Evolutionary conservation across 1,140 invertebrate genomes (phyloP).

Genomic region (Dolichoris vasculosae): DNA sequence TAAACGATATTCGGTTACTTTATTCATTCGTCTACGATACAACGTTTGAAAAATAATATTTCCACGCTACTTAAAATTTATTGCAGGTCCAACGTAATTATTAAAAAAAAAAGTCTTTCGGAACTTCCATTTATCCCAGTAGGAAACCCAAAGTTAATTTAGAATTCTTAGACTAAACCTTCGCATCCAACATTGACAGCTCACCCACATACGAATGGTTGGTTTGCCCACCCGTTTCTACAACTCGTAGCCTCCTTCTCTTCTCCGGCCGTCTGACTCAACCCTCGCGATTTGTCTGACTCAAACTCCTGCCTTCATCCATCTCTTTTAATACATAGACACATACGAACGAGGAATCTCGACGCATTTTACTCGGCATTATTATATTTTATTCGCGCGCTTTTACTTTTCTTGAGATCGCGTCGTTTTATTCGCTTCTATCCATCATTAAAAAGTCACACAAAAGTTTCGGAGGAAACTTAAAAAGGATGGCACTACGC

Average conservation of each 20-base stretch:
- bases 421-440: not conserved
- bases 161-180: no score
- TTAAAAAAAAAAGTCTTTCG: no score
- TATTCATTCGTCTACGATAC: no score
- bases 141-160: not conserved
- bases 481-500: not conserved
- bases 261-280: not conserved
- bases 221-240: no score
- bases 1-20: no score
- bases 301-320: not conserved
- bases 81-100: no score
- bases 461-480: not conserved
- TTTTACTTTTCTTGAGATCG: not conserved
- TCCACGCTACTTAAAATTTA: no score
- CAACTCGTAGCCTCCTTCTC: no score
- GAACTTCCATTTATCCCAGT: no score
- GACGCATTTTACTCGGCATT: no score
- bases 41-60: no score
- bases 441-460: not conserved
- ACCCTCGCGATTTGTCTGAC: not conserved
- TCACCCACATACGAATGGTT: no score
- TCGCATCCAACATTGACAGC: not conserved
- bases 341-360: not conserved
- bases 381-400: not conserved
- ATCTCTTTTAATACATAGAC: not conserved